Percentiles rank a stretch among this genome's conserved stretches.
These are phyloP conservation scores for Cephalotes varians DNA, from an alignment of 2,888 invertebrate species.

Conservation along the genomic window DNA sequence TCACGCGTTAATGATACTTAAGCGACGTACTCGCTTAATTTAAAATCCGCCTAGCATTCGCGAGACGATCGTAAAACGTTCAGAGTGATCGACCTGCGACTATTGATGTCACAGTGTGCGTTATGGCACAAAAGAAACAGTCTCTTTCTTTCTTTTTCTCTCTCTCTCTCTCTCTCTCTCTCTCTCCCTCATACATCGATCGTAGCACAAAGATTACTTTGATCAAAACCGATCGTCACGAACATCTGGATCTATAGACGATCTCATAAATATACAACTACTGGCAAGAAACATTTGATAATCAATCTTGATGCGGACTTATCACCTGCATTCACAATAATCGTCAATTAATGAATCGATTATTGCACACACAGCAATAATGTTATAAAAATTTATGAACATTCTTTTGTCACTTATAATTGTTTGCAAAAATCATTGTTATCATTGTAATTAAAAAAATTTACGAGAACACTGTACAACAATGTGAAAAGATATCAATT, in stretches of 20 bases:
- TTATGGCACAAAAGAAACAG: conserved; percentile 49
- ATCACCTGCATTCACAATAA: background rate
- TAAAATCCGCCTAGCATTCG: conserved; percentile 46
- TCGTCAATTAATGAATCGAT: background rate
- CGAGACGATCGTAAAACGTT: conserved; percentile 46
- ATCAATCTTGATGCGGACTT: conserved; percentile 30
- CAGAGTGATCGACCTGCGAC: conserved; percentile 50
- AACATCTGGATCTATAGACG: conserved; percentile 45
- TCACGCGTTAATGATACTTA: conserved; percentile 40
- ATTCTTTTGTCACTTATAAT: background rate
- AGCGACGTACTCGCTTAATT: conserved; percentile 25
- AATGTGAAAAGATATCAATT: background rate
- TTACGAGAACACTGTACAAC: background rate
- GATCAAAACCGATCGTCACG: conserved; percentile 50
- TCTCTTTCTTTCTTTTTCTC: conserved; percentile 20
- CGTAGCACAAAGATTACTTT: conserved; percentile 43
- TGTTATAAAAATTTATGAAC: background rate
- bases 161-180: conserved; percentile 45
- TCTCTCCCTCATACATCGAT: conserved; percentile 33
- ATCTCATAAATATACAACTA: conserved; percentile 38
- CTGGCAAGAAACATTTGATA: conserved; percentile 6
- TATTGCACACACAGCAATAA: background rate
- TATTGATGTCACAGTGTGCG: conserved; percentile 39
- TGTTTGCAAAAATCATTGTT: background rate
- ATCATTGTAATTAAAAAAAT: background rate